phyloP scores from a whole-genome alignment of 2,797 vertebrate genomes.

The Menidia menidia region DNA sequence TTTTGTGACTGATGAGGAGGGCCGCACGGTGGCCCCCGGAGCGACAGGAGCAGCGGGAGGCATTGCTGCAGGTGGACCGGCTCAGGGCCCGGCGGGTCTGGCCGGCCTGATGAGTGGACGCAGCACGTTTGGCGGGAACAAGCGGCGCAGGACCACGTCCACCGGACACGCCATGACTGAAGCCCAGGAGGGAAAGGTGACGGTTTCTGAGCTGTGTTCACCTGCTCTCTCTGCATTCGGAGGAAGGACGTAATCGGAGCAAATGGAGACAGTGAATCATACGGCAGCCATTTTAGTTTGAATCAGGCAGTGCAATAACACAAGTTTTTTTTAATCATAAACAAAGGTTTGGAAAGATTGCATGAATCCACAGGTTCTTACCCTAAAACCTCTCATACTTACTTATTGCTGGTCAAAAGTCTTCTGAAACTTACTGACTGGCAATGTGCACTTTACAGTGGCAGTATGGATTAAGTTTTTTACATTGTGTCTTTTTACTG shows the following conservation, averaged over 20 bases:
- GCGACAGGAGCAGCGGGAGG: constrained; percentile 4
- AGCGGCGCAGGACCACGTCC: constrained; percentile 56
- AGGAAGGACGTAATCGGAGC: not conserved
- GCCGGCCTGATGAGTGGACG: constrained; percentile 68
- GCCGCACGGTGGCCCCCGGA: constrained; percentile 48
- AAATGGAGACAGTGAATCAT: constrained; percentile 10
- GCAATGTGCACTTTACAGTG: not conserved
- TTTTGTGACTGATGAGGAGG: constrained; percentile 84
- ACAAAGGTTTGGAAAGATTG: too few species aligned
- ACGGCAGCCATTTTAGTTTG: not conserved
- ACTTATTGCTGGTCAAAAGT: not conserved
- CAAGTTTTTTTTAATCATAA: not conserved
- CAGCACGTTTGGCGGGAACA: constrained; percentile 73
- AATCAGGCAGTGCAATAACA: not conserved
- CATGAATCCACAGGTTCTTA: too few species aligned
- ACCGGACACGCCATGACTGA: constrained; percentile 75
- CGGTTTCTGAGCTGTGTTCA: not conserved
- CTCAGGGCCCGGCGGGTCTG: constrained; percentile 51
- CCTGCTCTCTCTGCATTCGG: constrained; percentile 1
- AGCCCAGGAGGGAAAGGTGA: constrained; percentile 85
- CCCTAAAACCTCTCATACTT: too few species aligned
- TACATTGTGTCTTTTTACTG: not conserved
- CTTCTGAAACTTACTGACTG: not conserved
- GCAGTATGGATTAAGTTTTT: not conserved
- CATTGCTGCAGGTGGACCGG: constrained; percentile 16